These are phyloP conservation scores for Arizona elegans DNA, from an alignment of 2,113 vertebrate genomes.

Conservation along the genomic window DNA sequence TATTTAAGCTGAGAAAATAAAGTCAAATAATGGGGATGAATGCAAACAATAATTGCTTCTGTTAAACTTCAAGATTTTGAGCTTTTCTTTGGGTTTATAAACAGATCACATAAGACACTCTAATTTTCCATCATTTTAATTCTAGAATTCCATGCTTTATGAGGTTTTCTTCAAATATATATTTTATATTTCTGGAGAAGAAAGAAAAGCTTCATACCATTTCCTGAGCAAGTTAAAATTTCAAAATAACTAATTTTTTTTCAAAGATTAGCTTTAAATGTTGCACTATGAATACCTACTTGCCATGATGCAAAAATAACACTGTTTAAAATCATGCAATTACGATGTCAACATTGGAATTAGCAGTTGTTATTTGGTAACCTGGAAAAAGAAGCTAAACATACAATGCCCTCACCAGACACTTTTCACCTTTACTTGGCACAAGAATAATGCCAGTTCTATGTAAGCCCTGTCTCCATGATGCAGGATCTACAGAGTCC, in stretches of 20 bases:
- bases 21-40: not conserved
- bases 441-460: conserved; percentile 99
- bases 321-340: conserved; percentile 73
- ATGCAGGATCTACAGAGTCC: conserved; percentile 93
- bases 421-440: conserved; percentile 88
- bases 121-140: not conserved
- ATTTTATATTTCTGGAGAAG: not conserved
- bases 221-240: conserved; percentile 66
- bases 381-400: conserved; percentile 69
- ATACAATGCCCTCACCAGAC: conserved; percentile 91
- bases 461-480: conserved; percentile 99
- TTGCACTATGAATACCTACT: conserved; percentile 63
- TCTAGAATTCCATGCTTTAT: conserved; percentile 15
- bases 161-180: not conserved
- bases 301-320: conserved; percentile 61
- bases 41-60: not conserved
- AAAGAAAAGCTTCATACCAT: conserved; percentile 28
- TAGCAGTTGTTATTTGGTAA: conserved; percentile 72
- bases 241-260: conserved; percentile 47
- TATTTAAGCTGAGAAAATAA: not conserved
- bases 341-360: conserved; percentile 63
- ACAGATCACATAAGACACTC: not conserved
- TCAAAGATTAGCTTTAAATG: conserved; percentile 67
- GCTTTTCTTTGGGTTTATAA: not conserved
- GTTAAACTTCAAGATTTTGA: conserved; percentile 8